Evolutionary conservation across 2,888 invertebrate species (phyloP).

Genomic region (Crepidodera aurea): DNA sequence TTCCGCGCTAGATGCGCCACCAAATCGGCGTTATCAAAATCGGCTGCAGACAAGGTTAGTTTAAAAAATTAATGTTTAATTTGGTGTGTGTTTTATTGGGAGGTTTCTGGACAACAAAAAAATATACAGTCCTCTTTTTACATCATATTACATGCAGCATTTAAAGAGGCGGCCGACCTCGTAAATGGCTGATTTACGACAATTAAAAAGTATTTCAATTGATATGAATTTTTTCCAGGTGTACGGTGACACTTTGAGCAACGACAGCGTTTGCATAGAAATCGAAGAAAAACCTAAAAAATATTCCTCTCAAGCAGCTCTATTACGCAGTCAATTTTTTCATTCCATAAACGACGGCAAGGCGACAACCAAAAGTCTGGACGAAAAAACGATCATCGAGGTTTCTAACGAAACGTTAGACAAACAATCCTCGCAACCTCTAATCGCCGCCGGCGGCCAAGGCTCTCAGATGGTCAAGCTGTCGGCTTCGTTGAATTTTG

Average conservation of each 20-base stretch:
- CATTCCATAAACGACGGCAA: slow-evolving; percentile 57
- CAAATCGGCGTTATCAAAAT: slow-evolving; percentile 40
- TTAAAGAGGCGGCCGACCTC: no score
- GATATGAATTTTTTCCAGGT: slow-evolving; percentile 21
- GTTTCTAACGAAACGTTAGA: slow-evolving; percentile 58
- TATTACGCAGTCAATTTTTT: slow-evolving; percentile 65
- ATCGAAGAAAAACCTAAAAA: slow-evolving; percentile 58
- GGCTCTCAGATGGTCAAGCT: slow-evolving; percentile 31
- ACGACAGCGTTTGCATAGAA: slow-evolving; percentile 59
- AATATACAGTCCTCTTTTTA: no score
- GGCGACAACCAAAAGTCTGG: slow-evolving; percentile 52
- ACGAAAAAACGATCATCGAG: slow-evolving; percentile 58
- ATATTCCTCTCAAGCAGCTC: slow-evolving; percentile 62
- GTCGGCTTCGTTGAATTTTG: slow-evolving; percentile 40
- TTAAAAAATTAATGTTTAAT: no score
- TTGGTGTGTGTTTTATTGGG: not conserved
- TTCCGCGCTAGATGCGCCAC: slow-evolving; percentile 55
- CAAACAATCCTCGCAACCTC: slow-evolving; percentile 44
- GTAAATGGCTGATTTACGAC: no score
- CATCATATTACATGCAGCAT: no score
- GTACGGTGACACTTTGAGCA: slow-evolving; percentile 54
- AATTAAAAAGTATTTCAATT: no score
- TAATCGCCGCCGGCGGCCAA: slow-evolving; percentile 28
- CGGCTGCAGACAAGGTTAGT: slow-evolving; percentile 17
- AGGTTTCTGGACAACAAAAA: not conserved